A percentile compares a stretch with the other conserved stretches of the same genome.
phyloP scores from a whole-genome alignment of 2,797 vertebrate species.

The Characodon lateralis region DNA sequence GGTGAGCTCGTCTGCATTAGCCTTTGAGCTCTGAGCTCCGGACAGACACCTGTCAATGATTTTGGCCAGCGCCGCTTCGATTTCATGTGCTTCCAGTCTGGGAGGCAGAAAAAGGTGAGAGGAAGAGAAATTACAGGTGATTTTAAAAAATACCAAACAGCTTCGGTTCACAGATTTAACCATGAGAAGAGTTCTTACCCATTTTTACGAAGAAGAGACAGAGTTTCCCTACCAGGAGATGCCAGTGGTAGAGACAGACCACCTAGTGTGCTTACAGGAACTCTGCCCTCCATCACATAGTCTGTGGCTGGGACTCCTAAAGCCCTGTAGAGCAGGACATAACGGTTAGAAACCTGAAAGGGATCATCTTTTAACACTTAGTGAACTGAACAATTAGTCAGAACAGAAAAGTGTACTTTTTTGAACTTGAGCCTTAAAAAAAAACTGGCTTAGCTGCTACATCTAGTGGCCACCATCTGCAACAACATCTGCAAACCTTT shows the following conservation, averaged over 20 bases:
- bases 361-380: too few species aligned
- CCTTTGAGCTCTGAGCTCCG: constrained; percentile 25
- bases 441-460: not conserved
- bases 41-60: constrained; percentile 74
- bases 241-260: constrained; percentile 84
- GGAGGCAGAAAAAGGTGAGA: not conserved
- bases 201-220: constrained; percentile 73
- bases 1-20: constrained; percentile 58
- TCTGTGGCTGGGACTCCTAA: constrained; percentile 86
- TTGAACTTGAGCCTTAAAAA: not conserved
- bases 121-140: not conserved
- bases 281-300: constrained; percentile 84
- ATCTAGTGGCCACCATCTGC: not conserved
- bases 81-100: constrained; percentile 56
- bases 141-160: not conserved
- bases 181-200: constrained; percentile 67
- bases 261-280: constrained; percentile 84
- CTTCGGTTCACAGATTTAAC: not conserved
- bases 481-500: not conserved
- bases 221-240: constrained; percentile 80
- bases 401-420: not conserved
- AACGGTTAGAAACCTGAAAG: not conserved
- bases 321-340: constrained; percentile 66
- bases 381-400: too few species aligned
- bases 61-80: constrained; percentile 54